Base-by-base conservation (phyloP, 2,888 invertebrate genomes). In the Labia minor region DNA sequence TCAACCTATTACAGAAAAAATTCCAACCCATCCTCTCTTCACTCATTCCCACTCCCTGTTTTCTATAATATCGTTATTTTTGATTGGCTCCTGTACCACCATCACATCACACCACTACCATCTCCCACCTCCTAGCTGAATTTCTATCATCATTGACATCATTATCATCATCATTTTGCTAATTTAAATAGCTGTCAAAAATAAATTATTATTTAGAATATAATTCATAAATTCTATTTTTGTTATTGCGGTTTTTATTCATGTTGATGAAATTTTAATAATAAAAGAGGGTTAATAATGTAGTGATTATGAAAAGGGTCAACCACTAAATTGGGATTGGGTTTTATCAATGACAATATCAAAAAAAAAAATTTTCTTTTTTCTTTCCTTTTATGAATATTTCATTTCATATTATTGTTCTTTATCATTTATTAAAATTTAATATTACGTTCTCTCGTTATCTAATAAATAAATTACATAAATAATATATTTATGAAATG, bases 61-160 rank as follows among this genome's bases (percentile, higher is more conserved):
- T n/a, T n/a, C n/a, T n/a, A n/a, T n/a, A n/a, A n/a, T n/a, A n/a
- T 49, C 49, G 49, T 49, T 49, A 49, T 49, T 49, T 49, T 49
- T 49, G 49, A 49, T 49, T 49, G 49, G 49, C 49, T 49, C 16
- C n/a, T 16, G n/a, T 14, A 49, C 49, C 49, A 3, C 49, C 14
- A 11, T 14, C 49, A 6, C 33, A 6, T 6, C 33, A 4, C 49
- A 3, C 49, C n/a, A 49, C 14, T 49, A 8, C 8, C 16, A 10
- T 3, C 8, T 16, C n/a, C 4, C 3, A 49, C n/a, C n/a, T 11
- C n/a, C 16, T 16, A 49, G 3, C 16, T 2, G 3, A 2, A 49
- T 49, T 14, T 8, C 14, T 14, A 49, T 49, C 49, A 49, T 49
- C 49, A 49, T 49, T 49, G 49, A 49, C 49, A 49, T 49, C 49